Evolutionary conservation across 2,113 vertebrate species (phyloP).

Genomic region (Regulus satrapa): DNA sequence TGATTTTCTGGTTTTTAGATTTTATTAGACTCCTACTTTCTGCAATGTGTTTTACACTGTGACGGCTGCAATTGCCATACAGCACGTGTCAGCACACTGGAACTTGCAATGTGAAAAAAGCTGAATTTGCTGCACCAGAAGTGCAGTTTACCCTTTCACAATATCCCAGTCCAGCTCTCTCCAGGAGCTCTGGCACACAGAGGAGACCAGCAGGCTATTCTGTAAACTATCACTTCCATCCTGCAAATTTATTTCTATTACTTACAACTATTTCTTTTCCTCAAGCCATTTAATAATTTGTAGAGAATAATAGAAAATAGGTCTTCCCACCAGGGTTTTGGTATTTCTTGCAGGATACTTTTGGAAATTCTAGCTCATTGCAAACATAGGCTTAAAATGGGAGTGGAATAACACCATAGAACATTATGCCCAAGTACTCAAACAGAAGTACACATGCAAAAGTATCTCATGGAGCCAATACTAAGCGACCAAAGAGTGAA

Average conservation of each 20-base stretch:
- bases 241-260: not conserved
- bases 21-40: not conserved
- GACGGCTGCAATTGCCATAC: not conserved
- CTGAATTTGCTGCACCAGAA: not conserved
- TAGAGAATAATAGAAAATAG: not conserved
- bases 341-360: not conserved
- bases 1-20: not conserved
- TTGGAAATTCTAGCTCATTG: not conserved
- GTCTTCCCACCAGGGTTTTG: not conserved
- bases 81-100: not conserved
- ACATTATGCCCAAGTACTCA: not conserved
- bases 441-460: not conserved
- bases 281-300: not conserved
- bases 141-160: not conserved
- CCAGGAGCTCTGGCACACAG: accelerated
- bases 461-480: not conserved
- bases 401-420: not conserved
- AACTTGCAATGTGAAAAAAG: not conserved
- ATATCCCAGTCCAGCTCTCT: not conserved
- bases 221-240: not conserved
- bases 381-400: not conserved
- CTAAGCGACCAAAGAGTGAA: not conserved
- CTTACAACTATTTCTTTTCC: not conserved
- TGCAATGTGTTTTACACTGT: not conserved
- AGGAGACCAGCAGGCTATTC: not conserved